Percentiles rank a stretch among this genome's conserved stretches.
Evolutionary conservation across 2,888 invertebrate genomes (phyloP).

Genomic region (Bimastos eiseni): DNA sequence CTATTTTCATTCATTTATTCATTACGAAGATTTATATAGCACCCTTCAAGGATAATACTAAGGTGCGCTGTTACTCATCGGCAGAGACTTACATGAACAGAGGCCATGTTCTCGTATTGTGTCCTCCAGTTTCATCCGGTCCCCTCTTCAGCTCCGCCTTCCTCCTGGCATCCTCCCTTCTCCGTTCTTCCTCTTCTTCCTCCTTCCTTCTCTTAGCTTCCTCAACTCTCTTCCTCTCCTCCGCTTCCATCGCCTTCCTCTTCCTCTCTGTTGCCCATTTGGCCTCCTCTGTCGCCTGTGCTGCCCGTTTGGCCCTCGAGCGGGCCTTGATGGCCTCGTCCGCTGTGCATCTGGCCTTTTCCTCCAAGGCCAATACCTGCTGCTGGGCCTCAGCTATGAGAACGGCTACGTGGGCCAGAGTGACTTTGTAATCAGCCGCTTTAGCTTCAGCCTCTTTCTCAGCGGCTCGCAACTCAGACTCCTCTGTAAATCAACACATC

Average conservation of each 20-base stretch:
- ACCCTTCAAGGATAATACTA: too few relatives aligned
- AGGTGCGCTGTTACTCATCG: too few relatives aligned
- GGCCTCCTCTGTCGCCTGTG: constrained; percentile 31
- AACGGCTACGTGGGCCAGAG: constrained; percentile 21
- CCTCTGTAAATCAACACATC: not conserved
- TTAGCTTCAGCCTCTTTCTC: constrained; percentile 33
- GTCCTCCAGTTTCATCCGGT: constrained; percentile 20
- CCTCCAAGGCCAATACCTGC: constrained; percentile 28
- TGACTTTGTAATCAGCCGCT: constrained; percentile 31
- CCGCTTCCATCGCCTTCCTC: constrained; percentile 33
- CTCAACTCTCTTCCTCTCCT: constrained; percentile 45
- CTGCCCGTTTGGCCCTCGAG: constrained; percentile 31
- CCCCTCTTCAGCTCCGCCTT: constrained; percentile 42
- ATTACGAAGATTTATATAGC: too few relatives aligned
- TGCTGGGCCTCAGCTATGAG: constrained; percentile 27
- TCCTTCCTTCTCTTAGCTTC: constrained; percentile 36
- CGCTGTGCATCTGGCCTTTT: constrained; percentile 32
- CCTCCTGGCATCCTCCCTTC: constrained; percentile 47
- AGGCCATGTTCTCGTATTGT: not conserved
- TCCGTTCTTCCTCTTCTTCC: constrained; percentile 41
- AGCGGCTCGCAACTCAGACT: not conserved
- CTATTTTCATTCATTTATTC: not conserved
- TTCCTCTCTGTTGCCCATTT: constrained; percentile 35
- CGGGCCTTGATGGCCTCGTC: constrained; percentile 33
- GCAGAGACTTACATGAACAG: not conserved